Evolutionary conservation across 2,888 invertebrate genomes (phyloP), one percentile per base, ranked within the genome.

Genomic region (Tenodera sinensis): DNA sequence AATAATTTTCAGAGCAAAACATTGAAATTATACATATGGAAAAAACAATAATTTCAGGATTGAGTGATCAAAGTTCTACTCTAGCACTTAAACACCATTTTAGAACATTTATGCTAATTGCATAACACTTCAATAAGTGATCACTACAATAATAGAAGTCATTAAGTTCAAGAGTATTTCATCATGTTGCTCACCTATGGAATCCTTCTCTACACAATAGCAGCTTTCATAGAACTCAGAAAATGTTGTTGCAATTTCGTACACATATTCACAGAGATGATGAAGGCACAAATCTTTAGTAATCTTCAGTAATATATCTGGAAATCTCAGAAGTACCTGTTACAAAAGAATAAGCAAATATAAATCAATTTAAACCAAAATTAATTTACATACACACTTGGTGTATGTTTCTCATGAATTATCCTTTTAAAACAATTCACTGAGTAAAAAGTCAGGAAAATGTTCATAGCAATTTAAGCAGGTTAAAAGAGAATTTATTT

Each of bases 151-250:
- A 27, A 20, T 12, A 83, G 0, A 27, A 83, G 15, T 25, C 27
- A 83, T 28, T 83, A 12, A 2, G 20, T 84, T 84, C 47, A 4
- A 28, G n/a, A 30, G 3, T 12, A 9, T 84, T 4, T 28, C 8
- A 34, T 34, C 34, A 34, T 7, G 7, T 83, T 87, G 90, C 89
- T 91, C 91, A 93, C 95, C 94, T 90, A 93, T 94, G 90, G 96
- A 95, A 93, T 99, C 97, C 93, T 98, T 99, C 93, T 99, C 98
- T 88, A 99, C 96, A 93, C 99, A 99, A 92, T 99, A 99, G 93
- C 99, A 99, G 92, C 95, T 96, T 92, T 99, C 99, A 93, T 99
- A 99, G 93, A 99, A 99, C 93, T 99, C 99, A 0, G 98, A 96
- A 93, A 99, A 99, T 2, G 96, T 95, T 8, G 97, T 96, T n/a